phyloP scores from a whole-genome alignment of 2,797 vertebrate species.

The Cynopterus sphinx region DNA sequence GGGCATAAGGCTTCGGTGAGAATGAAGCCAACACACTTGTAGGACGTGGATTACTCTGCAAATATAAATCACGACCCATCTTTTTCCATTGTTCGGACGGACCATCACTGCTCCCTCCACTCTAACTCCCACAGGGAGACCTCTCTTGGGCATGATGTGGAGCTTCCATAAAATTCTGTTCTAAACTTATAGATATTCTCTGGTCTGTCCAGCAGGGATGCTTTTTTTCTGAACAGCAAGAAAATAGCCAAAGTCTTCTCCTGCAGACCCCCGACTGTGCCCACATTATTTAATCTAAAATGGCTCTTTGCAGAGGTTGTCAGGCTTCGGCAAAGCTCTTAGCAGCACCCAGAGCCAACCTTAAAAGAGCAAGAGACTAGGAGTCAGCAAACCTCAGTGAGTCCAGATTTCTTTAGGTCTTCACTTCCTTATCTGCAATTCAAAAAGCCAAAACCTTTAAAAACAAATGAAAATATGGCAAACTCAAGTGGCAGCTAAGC shows the following conservation, averaged over 20 bases:
- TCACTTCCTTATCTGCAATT: neutral
- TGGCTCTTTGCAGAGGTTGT: neutral
- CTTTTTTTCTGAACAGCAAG: neutral
- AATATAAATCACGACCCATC: neutral
- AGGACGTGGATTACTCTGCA: rapidly evolving
- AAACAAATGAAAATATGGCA: neutral
- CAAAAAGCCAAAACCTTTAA: neutral
- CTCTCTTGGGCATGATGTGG: neutral
- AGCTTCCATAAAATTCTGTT: neutral
- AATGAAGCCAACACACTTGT: rapidly evolving
- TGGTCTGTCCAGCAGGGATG: neutral
- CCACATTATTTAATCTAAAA: neutral
- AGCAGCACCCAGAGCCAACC: neutral
- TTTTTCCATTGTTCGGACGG: rapidly evolving
- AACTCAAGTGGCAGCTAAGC: neutral
- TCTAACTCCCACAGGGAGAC: neutral
- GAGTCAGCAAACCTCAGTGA: neutral
- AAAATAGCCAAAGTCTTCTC: neutral
- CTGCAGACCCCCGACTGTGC: neutral
- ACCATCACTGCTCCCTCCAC: rapidly evolving
- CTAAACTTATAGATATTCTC: neutral
- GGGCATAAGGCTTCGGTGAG: neutral
- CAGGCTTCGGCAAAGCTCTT: neutral
- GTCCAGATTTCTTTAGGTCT: neutral
- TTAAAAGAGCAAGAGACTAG: neutral